Base-by-base conservation (phyloP, 2,113 vertebrate species). In the Takifugu flavidus region DNA sequence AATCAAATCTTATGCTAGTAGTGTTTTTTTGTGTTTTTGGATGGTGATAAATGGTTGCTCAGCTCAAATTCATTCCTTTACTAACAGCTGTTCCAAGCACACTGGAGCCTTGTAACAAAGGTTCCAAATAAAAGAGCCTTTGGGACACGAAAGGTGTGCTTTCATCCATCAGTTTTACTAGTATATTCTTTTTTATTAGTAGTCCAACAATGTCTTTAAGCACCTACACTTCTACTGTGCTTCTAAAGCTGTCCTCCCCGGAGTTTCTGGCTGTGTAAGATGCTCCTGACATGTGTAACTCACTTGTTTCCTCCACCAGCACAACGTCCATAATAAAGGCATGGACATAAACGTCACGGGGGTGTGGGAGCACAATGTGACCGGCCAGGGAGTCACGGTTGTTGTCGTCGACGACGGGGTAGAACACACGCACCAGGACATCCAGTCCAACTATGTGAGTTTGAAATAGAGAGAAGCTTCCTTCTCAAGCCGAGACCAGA, bases 261-360 rank as follows among this genome's bases (percentile, higher is more conserved):
- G 20, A 20, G 20, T 20, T 20, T 20, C 20, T 20, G 20, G 20
- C 20, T 20, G 20, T 20, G 20, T 20, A 20, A 20, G 20, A 20
- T 20, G 20, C 20, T 20, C 20, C 20, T 20, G 20, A 20, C 20
- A 20, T 20, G 20, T 20, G 20, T 20, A 20, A 20, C 20, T 47
- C 29, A n/a, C n/a, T 12, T 13, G 20, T 8, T 44, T 8, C 11
- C 29, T 70, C 15, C 27, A 53, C 6, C 58, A 99, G 97, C 93
- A 96, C 78, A 99, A 99, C 62, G 75, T 80, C 25, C 62, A 85
- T 69, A 94, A 75, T 62, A 90, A 74, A 0, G 96, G 93, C 7
- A 95, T 94, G 93, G 97, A 99, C 80, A 95, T 99, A 86, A 99
- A 99, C 0, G 93, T 98, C 80, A 98, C 96, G 0, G 96, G 95